Conservation (phyloP, 2,113 vertebrate species). For the Halcyon senegalensis region DNA sequence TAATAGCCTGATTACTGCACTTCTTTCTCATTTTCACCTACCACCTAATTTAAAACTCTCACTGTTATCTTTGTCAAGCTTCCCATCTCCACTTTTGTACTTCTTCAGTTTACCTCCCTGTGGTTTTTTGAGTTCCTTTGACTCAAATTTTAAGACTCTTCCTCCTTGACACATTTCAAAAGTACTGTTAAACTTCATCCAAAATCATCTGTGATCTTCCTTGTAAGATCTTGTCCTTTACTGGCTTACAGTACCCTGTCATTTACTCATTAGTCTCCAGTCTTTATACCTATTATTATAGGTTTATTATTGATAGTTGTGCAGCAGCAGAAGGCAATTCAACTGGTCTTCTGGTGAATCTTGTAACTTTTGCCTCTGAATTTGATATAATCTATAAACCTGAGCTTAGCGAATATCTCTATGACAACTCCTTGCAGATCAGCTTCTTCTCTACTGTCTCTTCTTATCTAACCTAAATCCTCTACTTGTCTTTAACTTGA, state of each 20-base stretch:
- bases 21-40: background rate
- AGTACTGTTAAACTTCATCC: background rate
- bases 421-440: conserved; percentile 36
- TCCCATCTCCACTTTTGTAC: background rate
- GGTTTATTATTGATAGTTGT: background rate
- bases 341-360: background rate
- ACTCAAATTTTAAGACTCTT: background rate
- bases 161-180: background rate
- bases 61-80: background rate
- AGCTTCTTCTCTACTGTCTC: background rate
- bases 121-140: background rate
- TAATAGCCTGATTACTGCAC: background rate
- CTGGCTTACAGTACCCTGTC: background rate
- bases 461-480: background rate
- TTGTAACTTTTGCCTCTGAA: background rate
- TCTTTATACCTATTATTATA: background rate
- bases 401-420: conserved; percentile 3
- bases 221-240: background rate
- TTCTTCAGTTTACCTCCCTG: background rate
- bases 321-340: background rate
- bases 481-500: background rate
- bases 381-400: background rate
- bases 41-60: background rate
- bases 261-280: background rate
- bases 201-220: background rate